These are phyloP conservation scores for Brachionus angularis DNA, from an alignment of 1,140 invertebrate species.

Conservation along the genomic window DNA sequence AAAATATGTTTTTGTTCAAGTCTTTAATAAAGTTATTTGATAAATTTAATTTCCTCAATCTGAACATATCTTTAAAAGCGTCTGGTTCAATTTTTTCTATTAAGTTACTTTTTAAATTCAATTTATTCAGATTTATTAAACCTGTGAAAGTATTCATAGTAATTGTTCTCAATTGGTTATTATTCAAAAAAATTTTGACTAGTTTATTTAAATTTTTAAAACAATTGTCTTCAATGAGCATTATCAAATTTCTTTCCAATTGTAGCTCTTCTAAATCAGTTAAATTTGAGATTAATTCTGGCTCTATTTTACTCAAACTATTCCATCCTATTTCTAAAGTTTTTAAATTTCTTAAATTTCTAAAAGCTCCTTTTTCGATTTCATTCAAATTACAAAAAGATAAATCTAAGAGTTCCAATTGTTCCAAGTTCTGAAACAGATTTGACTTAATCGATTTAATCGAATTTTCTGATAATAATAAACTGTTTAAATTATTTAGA, in stretches of 20 bases:
- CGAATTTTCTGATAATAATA: no score
- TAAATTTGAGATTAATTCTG: neutral
- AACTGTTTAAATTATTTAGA: no score
- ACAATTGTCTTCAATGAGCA: neutral
- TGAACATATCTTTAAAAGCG: neutral
- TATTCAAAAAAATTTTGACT: neutral
- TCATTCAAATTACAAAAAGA: neutral
- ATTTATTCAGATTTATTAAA: no score
- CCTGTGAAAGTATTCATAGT: no score
- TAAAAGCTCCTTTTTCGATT: neutral
- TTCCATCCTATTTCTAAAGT: slow-evolving; percentile 7
- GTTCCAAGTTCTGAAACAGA: neutral
- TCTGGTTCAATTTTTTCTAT: neutral
- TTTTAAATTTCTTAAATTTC: slow-evolving; percentile 6
- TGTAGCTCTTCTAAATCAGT: neutral
- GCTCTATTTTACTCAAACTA: neutral
- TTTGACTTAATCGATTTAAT: no score
- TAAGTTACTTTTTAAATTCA: no score
- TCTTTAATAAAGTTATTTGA: neutral
- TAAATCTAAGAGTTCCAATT: neutral
- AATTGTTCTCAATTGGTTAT: no score
- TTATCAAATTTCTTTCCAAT: neutral
- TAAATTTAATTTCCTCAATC: neutral
- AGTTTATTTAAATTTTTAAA: neutral
- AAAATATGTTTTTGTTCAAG: neutral